These are phyloP conservation scores for Atractosteus spatula DNA, from an alignment of 2,113 vertebrate genomes.

Conservation along the genomic window DNA sequence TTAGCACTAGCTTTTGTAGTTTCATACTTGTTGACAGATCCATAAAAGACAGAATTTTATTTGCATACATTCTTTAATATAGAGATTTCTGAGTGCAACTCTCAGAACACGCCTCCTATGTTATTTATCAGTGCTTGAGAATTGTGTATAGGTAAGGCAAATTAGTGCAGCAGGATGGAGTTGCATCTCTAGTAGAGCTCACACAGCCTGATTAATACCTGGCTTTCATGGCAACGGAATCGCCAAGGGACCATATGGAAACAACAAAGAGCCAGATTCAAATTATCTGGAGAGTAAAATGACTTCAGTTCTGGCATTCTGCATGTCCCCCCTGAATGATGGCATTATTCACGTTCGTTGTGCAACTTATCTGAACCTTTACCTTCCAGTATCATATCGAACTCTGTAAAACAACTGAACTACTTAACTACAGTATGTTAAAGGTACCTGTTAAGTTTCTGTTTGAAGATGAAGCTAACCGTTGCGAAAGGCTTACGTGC, in stretches of 20 bases:
- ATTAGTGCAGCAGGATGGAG: conserved; percentile 62
- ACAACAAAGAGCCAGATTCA: not conserved
- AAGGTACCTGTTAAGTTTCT: not conserved
- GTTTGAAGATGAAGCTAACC: not conserved
- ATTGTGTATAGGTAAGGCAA: conserved; percentile 59
- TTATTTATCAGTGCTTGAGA: conserved; percentile 35
- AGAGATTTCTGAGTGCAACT: conserved; percentile 11
- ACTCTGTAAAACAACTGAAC: not conserved
- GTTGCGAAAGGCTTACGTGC: not conserved
- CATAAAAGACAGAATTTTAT: conserved; percentile 48
- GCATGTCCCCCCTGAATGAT: not conserved
- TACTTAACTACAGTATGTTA: not conserved
- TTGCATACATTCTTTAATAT: conserved; percentile 62
- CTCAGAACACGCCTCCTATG: conserved; percentile 39
- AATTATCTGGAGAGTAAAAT: not conserved
- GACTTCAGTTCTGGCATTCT: conserved; percentile 51
- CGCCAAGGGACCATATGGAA: conserved; percentile 6
- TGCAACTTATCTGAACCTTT: not conserved
- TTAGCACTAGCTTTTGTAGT: conserved; percentile 48
- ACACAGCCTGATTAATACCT: conserved; percentile 57
- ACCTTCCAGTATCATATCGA: not conserved
- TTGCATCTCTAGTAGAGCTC: conserved; percentile 58
- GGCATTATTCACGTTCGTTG: not conserved
- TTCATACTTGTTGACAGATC: conserved; percentile 42
- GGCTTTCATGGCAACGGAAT: conserved; percentile 61